These are phyloP conservation scores for Thripadectes ignobilis DNA, from an alignment of 2,797 vertebrate genomes.

Conservation along the genomic window DNA sequence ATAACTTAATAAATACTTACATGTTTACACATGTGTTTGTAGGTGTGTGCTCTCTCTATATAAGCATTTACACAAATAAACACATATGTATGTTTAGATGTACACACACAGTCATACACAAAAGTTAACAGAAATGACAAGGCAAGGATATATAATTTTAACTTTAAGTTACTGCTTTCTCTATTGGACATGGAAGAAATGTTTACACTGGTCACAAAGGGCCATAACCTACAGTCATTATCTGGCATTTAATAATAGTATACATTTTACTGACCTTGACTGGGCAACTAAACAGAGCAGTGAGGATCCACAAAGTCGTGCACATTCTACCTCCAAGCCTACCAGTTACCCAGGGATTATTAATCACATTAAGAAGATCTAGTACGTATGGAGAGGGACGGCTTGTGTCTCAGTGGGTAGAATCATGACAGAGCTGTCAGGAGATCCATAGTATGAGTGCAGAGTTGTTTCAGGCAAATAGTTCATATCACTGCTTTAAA, in stretches of 20 bases:
- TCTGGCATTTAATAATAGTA: not conserved
- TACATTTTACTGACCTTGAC: not conserved
- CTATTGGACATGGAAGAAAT: not conserved
- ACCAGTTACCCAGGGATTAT: not conserved
- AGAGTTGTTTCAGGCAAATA: conserved; percentile 5
- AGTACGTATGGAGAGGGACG: not conserved
- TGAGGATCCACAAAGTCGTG: not conserved
- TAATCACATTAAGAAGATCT: not conserved
- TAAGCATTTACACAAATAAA: not conserved
- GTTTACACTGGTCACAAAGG: not conserved
- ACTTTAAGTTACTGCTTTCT: not conserved
- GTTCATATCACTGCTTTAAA: conserved; percentile 10
- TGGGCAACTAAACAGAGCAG: not conserved
- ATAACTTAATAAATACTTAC: not conserved
- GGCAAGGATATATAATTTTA: not conserved
- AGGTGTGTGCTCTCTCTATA: too few relatives aligned
- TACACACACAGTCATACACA: not conserved
- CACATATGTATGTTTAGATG: not conserved
- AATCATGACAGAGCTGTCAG: not conserved
- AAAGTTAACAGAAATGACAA: not conserved
- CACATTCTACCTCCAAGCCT: not conserved
- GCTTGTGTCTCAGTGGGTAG: not conserved
- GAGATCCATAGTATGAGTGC: not conserved
- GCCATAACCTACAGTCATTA: not conserved
- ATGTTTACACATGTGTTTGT: not conserved